A percentile compares a stretch with the other conserved stretches of the same genome.
Conservation (phyloP, 1,140 invertebrate species). For the Lasaia peninsularis region DNA sequence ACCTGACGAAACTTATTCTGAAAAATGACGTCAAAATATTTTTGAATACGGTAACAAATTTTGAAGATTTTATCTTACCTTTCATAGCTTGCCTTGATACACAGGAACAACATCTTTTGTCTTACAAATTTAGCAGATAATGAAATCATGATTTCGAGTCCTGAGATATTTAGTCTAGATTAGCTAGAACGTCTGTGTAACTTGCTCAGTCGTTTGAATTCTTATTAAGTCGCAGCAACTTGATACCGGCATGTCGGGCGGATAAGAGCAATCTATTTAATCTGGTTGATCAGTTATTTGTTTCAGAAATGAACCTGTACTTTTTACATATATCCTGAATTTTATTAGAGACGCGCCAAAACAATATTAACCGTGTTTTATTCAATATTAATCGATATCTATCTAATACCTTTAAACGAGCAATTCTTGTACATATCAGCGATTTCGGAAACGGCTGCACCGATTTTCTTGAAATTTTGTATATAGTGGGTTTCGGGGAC, state of each 20-base stretch:
- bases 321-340: conserved; percentile 11
- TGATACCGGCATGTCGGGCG: conserved; percentile 39
- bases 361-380: no score
- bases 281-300: conserved; percentile 30
- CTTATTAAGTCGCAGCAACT: conserved; percentile 45
- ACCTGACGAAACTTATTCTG: no score
- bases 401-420: no score
- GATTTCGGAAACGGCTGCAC: no score
- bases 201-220: conserved; percentile 48
- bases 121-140: conserved; percentile 27
- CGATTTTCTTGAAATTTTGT: no score
- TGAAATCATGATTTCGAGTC: conserved; percentile 42
- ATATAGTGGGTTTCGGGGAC: no score
- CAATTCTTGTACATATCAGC: no score
- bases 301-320: conserved; percentile 21
- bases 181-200: conserved; percentile 40
- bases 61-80: conserved; percentile 11
- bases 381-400: no score
- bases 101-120: conserved; percentile 9
- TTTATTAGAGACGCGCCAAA: neutral
- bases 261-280: conserved; percentile 45
- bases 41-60: neutral
- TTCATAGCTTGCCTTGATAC: neutral
- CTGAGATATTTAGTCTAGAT: conserved; percentile 44
- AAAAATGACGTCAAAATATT: no score